Percentiles rank a stretch among this genome's conserved stretches.
Evolutionary conservation across 2,797 vertebrate genomes (phyloP).

Genomic region (Ceryle rudis): DNA sequence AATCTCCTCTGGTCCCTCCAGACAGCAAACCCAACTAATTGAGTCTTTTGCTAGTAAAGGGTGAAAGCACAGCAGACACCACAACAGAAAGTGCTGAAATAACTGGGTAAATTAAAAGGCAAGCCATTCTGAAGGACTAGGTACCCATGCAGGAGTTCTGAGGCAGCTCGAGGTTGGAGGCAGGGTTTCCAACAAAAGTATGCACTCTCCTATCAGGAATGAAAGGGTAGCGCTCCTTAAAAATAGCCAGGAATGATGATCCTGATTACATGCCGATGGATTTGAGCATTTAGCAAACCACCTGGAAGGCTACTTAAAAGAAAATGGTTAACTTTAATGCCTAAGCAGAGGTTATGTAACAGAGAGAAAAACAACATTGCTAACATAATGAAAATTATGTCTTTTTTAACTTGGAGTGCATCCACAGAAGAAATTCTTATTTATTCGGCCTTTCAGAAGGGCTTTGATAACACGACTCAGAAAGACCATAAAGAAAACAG

Average conservation of each 20-base stretch:
- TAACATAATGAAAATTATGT: neutral
- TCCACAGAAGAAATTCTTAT: neutral
- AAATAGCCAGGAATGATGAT: neutral
- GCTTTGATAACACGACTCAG: neutral
- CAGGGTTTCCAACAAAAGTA: neutral
- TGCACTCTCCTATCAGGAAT: neutral
- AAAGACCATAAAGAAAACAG: constrained; percentile 6
- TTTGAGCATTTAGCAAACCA: neutral
- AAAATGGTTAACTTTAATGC: constrained; percentile 20
- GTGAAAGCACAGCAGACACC: neutral
- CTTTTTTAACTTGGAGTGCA: neutral
- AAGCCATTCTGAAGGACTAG: neutral
- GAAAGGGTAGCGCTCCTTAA: neutral
- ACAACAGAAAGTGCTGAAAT: neutral
- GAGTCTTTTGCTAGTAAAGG: neutral
- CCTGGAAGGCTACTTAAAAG: constrained; percentile 24
- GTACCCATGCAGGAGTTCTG: neutral
- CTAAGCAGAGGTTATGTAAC: constrained; percentile 2
- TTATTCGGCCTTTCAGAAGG: constrained; percentile 24
- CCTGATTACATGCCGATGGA: neutral
- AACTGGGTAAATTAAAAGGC: neutral
- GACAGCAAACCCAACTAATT: neutral
- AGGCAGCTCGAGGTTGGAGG: neutral
- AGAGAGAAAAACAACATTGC: neutral
- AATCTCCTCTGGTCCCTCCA: neutral